Percentiles rank a stretch among this genome's conserved stretches.
phyloP scores from a whole-genome alignment of 1,140 invertebrate genomes.

The Theocolax elegans region DNA sequence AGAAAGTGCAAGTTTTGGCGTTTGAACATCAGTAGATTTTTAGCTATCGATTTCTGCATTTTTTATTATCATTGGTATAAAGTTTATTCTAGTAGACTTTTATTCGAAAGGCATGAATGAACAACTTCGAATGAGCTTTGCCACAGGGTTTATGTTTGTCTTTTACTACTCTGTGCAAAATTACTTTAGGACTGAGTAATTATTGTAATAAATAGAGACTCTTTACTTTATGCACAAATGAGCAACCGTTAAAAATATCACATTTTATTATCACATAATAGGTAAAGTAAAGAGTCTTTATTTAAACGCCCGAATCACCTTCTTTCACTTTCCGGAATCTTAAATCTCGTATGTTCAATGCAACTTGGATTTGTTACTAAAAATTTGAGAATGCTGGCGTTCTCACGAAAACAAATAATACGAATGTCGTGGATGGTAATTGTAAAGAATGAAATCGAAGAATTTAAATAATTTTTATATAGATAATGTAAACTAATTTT shows the following conservation, averaged over 20 bases:
- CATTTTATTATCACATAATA: background rate
- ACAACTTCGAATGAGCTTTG: conserved; percentile 30
- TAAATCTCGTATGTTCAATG: conserved; percentile 20
- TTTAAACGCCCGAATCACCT: conserved; percentile 40
- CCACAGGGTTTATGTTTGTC: conserved; percentile 28
- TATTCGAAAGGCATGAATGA: conserved; percentile 32
- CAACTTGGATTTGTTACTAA: conserved; percentile 24
- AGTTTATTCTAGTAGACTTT: conserved; percentile 29
- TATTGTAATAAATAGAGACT: conserved; percentile 35
- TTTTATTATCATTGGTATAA: conserved; percentile 27
- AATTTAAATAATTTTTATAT: conserved; percentile 33
- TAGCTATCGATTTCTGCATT: conserved; percentile 31
- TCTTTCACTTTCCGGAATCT: conserved; percentile 32
- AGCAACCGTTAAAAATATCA: conserved; percentile 14
- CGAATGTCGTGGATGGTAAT: conserved; percentile 10
- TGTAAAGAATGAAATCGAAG: conserved; percentile 5
- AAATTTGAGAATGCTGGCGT: conserved; percentile 40
- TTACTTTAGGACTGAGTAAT: conserved; percentile 39
- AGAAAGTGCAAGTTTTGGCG: conserved; percentile 35
- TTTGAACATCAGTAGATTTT: conserved; percentile 32
- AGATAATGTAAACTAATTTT: conserved; percentile 31
- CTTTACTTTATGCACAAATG: conserved; percentile 14
- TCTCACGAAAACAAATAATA: conserved; percentile 31
- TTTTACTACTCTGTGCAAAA: conserved; percentile 28
- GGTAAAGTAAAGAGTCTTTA: conserved; percentile 25